Conservation (phyloP, 2,113 vertebrate genomes). For the Sigmodon hispidus region DNA sequence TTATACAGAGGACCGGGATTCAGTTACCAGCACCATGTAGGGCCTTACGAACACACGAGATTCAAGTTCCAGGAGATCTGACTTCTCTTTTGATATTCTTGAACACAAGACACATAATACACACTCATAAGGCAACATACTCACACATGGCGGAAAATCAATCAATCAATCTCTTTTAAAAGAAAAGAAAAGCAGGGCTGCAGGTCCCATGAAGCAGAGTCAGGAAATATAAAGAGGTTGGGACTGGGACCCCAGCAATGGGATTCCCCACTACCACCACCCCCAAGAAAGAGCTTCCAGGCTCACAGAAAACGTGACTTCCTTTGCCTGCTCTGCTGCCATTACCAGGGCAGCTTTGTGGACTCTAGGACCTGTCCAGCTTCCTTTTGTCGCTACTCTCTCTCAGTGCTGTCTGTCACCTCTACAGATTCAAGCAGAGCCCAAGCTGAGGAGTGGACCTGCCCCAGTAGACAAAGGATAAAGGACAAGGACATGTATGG, state of each 20-base stretch:
- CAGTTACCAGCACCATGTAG: not conserved
- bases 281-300: not conserved
- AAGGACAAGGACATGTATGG: not conserved
- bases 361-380: not conserved
- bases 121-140: not conserved
- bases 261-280: fast-evolving
- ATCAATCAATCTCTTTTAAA: no score
- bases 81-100: not conserved
- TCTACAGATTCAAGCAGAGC: not conserved
- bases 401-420: not conserved
- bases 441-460: not conserved
- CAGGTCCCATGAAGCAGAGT: not conserved
- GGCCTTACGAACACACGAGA: not conserved
- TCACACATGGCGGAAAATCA: not conserved
- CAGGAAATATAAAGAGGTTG: not conserved
- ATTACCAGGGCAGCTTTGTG: not conserved
- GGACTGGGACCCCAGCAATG: not conserved
- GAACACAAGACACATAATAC: not conserved
- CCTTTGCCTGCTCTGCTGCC: not conserved
- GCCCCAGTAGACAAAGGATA: not conserved
- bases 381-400: not conserved
- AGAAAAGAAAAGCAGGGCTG: not conserved
- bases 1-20: not conserved
- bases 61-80: not conserved
- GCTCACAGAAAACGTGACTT: not conserved